Conservation (phyloP, 2,797 vertebrate genomes). For the Malurus leucopterus region DNA sequence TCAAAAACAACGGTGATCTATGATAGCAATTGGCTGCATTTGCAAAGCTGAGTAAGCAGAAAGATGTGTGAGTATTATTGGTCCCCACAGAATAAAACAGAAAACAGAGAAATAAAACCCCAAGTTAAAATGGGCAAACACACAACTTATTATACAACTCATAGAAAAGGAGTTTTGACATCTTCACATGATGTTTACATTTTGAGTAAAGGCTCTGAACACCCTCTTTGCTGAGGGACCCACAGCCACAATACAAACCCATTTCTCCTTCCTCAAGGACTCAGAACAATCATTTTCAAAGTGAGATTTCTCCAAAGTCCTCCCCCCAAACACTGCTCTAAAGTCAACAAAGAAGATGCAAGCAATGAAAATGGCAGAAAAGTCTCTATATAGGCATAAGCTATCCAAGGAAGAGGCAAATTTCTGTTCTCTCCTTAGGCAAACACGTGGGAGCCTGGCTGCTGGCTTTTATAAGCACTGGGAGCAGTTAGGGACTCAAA, state of each 20-base stretch:
- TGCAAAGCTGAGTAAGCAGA: constrained; percentile 36
- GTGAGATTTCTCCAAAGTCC: not conserved
- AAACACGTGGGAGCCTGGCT: constrained; percentile 38
- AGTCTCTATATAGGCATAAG: not conserved
- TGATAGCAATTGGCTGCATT: not conserved
- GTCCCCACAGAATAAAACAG: not conserved
- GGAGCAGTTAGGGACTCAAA: constrained; percentile 51
- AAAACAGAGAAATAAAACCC: not conserved
- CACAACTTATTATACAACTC: not conserved
- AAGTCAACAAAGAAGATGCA: not conserved
- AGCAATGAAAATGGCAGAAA: not conserved
- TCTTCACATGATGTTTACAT: not conserved
- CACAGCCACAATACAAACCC: not conserved
- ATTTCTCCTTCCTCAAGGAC: not conserved
- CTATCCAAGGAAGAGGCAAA: not conserved
- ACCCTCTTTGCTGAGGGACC: not conserved
- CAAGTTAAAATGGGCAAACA: not conserved
- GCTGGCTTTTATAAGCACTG: constrained; percentile 38
- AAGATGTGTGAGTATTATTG: not conserved
- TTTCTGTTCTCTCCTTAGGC: constrained; percentile 31
- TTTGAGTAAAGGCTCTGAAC: not conserved
- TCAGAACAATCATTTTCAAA: not conserved
- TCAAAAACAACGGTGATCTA: not conserved
- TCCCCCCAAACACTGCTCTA: not conserved
- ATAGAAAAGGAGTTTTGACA: not conserved